These are phyloP conservation scores for Stigmatopora argus DNA, from an alignment of 2,113 vertebrate genomes.

Conservation along the genomic window DNA sequence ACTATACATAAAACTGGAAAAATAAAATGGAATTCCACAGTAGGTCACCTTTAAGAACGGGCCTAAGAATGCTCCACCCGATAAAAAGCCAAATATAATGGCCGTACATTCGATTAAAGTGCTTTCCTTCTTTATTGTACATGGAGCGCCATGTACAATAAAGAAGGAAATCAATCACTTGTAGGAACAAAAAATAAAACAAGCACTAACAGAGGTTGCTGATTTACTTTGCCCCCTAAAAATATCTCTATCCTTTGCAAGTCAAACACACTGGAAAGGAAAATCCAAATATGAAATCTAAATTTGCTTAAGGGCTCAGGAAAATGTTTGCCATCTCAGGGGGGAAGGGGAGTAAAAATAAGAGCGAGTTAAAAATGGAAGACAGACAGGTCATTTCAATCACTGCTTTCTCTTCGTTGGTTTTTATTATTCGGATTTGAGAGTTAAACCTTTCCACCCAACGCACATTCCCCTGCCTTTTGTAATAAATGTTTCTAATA, in stretches of 20 bases:
- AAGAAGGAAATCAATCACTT: constrained; percentile 56
- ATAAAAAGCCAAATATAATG: constrained; percentile 62
- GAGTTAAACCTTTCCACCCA: constrained; percentile 54
- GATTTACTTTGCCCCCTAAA: constrained; percentile 9
- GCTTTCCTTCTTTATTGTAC: constrained; percentile 2
- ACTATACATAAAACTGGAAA: too few relatives aligned
- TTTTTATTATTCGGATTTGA: constrained; percentile 49
- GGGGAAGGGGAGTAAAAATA: constrained; percentile 57
- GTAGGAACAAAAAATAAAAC: neutral
- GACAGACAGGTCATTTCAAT: constrained; percentile 47
- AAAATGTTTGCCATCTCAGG: constrained; percentile 58
- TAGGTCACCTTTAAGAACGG: constrained; percentile 36
- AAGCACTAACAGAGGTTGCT: constrained; percentile 20
- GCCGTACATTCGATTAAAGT: constrained; percentile 55
- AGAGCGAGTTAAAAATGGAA: constrained; percentile 57
- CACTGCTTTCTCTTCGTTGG: constrained; percentile 53
- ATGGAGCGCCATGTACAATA: constrained; percentile 31
- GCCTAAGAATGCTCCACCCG: constrained; percentile 25
- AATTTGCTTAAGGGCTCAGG: constrained; percentile 59
- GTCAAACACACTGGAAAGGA: constrained; percentile 32
- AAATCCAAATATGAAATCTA: constrained; percentile 56
- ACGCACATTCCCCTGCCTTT: constrained; percentile 58
- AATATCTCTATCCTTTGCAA: constrained; percentile 36
- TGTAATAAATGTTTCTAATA: constrained; percentile 64
- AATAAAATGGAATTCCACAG: too few relatives aligned